Conservation (phyloP, 2,113 vertebrate genomes). For the Gadus chalcogrammus region DNA sequence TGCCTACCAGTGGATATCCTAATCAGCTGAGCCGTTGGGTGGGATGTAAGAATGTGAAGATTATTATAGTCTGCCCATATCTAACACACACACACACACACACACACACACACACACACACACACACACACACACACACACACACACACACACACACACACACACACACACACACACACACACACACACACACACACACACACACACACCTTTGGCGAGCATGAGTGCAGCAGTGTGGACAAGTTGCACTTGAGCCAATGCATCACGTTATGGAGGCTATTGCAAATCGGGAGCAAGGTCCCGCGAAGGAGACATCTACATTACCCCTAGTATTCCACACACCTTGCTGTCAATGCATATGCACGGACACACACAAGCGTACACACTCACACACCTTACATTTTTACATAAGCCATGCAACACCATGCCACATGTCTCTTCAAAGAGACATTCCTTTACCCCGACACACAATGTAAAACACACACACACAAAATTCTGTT, state of each 20-base stretch:
- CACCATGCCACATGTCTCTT: conserved; percentile 23
- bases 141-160: too few species aligned
- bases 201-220: conserved; percentile 20
- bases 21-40: conserved; percentile 65
- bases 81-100: conserved; percentile 23
- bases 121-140: too few species aligned
- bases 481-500: conserved; percentile 26
- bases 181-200: background rate
- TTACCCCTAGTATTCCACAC: conserved; percentile 13
- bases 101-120: too few species aligned
- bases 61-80: conserved; percentile 48
- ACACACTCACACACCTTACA: conserved; percentile 18
- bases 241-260: conserved; percentile 20
- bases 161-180: too few species aligned
- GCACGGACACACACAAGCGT: background rate
- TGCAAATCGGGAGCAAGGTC: background rate
- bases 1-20: conserved; percentile 56
- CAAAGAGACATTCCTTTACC: conserved; percentile 1
- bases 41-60: conserved; percentile 66
- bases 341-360: background rate
- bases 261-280: conserved; percentile 1
- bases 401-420: background rate
- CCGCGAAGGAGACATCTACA: background rate
- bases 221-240: background rate
- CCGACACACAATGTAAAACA: conserved; percentile 18